phyloP scores from a whole-genome alignment of 2,797 vertebrate genomes.

The Borostomias antarcticus region DNA sequence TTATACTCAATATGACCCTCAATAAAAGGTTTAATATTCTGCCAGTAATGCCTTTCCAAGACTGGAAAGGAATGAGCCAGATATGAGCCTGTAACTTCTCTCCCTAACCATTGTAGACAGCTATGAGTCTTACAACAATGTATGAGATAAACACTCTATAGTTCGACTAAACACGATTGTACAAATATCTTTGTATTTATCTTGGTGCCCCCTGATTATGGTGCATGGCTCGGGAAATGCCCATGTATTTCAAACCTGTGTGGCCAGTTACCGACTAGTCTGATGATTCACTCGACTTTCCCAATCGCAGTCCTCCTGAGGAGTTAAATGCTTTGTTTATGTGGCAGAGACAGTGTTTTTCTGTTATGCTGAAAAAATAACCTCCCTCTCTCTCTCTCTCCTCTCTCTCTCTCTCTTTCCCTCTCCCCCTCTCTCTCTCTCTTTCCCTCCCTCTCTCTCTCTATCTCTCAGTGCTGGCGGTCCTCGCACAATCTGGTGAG shows the following conservation, averaged over 20 bases:
- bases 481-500: conserved; percentile 57
- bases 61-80: conserved; percentile 9
- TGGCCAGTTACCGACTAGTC: conserved; percentile 26
- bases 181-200: conserved; percentile 37
- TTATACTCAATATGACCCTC: conserved; percentile 12
- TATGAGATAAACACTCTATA: conserved; percentile 18
- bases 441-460: background rate
- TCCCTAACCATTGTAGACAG: conserved; percentile 46
- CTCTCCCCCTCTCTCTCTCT: background rate
- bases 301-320: conserved; percentile 19
- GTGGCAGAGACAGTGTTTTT: conserved; percentile 53
- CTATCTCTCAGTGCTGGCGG: conserved; percentile 35
- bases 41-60: conserved; percentile 5
- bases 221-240: conserved; percentile 1
- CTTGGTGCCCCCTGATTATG: conserved; percentile 8
- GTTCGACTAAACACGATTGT: conserved; percentile 15
- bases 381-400: background rate
- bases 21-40: background rate
- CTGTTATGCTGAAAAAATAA: conserved; percentile 36
- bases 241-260: conserved; percentile 30
- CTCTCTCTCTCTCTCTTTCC: background rate
- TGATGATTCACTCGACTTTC: conserved; percentile 27
- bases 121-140: conserved; percentile 25
- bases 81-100: conserved; percentile 36
- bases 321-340: conserved; percentile 61